Percentiles rank a stretch among this genome's conserved stretches.
phyloP scores from a whole-genome alignment of 2,113 vertebrate species.

The zebrafish (Danio rerio) region DNA sequence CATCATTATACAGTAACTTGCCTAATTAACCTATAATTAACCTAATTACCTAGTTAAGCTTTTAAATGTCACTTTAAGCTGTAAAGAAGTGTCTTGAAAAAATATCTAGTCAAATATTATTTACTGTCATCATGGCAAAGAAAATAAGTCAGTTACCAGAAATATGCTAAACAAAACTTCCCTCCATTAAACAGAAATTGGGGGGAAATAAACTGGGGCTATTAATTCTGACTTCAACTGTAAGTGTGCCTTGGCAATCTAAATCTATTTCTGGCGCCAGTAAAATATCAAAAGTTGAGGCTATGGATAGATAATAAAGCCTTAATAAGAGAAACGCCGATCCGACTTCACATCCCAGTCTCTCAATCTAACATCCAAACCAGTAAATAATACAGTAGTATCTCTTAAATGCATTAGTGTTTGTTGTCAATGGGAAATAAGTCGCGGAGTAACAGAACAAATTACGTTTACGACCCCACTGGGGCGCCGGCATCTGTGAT shows the following conservation, averaged over 20 bases:
- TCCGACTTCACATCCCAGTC: neutral
- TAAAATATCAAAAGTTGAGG: neutral
- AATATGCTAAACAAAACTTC: too few relatives aligned
- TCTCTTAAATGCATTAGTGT: slow-evolving; percentile 33
- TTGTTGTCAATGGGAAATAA: slow-evolving; percentile 6
- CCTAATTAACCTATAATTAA: too few relatives aligned
- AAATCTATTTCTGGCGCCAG: neutral
- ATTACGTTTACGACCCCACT: slow-evolving; percentile 78
- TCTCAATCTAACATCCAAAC: neutral
- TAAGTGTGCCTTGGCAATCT: neutral
- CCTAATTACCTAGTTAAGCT: too few relatives aligned
- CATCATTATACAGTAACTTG: too few relatives aligned
- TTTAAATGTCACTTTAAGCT: too few relatives aligned
- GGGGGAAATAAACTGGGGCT: too few relatives aligned
- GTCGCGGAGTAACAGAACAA: slow-evolving; percentile 67
- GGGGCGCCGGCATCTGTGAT: slow-evolving; percentile 82
- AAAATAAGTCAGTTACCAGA: too few relatives aligned
- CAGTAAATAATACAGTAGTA: neutral
- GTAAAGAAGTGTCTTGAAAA: too few relatives aligned
- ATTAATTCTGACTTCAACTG: too few relatives aligned
- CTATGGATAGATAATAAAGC: neutral
- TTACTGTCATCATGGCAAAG: too few relatives aligned
- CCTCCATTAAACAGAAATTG: too few relatives aligned
- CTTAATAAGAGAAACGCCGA: neutral
- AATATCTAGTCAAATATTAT: too few relatives aligned